These are phyloP conservation scores for Penaeus japonicus DNA, from an alignment of 1,140 invertebrate genomes.

Conservation along the genomic window DNA sequence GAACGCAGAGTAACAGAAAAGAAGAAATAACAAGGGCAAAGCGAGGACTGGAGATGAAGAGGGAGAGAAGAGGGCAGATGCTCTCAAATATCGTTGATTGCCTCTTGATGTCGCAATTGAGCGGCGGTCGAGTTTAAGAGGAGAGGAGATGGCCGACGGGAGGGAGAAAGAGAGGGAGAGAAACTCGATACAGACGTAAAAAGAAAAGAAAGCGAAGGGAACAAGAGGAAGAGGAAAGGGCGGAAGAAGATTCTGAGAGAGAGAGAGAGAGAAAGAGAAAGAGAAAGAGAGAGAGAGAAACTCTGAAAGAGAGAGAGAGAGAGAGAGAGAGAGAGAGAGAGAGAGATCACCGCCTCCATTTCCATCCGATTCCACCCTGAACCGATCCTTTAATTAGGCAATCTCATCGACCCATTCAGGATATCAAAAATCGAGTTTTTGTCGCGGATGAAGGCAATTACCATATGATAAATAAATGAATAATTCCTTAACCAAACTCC, in stretches of 20 bases:
- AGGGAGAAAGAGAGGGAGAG: neutral
- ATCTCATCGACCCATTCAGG: too few species aligned
- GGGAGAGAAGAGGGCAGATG: neutral
- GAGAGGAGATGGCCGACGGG: neutral
- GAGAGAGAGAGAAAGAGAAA: neutral
- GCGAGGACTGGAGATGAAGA: neutral
- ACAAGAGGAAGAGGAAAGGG: neutral
- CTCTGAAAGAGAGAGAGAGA: neutral
- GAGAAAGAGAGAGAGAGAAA: neutral
- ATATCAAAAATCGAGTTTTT: too few species aligned
- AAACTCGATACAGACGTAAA: neutral
- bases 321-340: neutral
- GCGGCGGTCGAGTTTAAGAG: neutral
- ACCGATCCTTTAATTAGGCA: too few species aligned
- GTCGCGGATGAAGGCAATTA: too few species aligned
- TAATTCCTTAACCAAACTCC: too few species aligned
- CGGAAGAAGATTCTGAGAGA: neutral
- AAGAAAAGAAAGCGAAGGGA: neutral
- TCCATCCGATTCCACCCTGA: too few species aligned
- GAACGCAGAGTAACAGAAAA: too few species aligned
- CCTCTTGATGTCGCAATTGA: too few species aligned
- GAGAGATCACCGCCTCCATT: too few species aligned
- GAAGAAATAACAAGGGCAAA: neutral
- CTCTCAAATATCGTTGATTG: too few species aligned
- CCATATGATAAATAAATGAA: too few species aligned